A percentile compares a stretch with the other conserved stretches of the same genome.
phyloP scores from a whole-genome alignment of 2,888 invertebrate species.

The Myopa testacea region DNA sequence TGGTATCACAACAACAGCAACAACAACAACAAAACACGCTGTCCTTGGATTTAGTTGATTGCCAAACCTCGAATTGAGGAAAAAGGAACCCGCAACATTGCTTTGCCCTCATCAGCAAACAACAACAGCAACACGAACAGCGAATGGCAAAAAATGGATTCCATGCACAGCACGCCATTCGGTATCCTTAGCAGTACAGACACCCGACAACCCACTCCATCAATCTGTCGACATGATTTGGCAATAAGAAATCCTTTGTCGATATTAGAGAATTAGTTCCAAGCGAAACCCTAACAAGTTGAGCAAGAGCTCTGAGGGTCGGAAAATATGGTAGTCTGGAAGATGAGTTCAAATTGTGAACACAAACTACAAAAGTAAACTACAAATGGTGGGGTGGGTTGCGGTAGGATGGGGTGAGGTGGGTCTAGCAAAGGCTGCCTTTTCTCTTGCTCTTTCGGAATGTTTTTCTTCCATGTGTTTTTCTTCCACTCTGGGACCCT shows the following conservation, averaged over 20 bases:
- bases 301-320: neutral
- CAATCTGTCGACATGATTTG: neutral
- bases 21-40: neutral
- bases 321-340: neutral
- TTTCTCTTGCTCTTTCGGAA: no score
- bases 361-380: neutral
- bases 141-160: neutral
- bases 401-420: neutral
- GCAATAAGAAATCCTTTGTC: slow-evolving; percentile 20
- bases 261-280: slow-evolving; percentile 17
- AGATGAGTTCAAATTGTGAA: neutral
- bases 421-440: neutral
- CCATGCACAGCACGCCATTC: neutral
- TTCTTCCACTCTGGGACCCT: neutral
- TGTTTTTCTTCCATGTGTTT: neutral
- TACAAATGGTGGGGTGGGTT: neutral
- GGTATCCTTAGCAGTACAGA: neutral
- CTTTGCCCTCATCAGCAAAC: neutral
- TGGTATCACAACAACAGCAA: neutral
- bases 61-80: neutral
- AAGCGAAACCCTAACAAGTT: neutral
- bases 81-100: neutral
- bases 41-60: slow-evolving; percentile 14
- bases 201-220: neutral
- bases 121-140: neutral